Evolutionary conservation across 2,888 invertebrate genomes (phyloP).

Genomic region (Scaptomyza reducta): DNA sequence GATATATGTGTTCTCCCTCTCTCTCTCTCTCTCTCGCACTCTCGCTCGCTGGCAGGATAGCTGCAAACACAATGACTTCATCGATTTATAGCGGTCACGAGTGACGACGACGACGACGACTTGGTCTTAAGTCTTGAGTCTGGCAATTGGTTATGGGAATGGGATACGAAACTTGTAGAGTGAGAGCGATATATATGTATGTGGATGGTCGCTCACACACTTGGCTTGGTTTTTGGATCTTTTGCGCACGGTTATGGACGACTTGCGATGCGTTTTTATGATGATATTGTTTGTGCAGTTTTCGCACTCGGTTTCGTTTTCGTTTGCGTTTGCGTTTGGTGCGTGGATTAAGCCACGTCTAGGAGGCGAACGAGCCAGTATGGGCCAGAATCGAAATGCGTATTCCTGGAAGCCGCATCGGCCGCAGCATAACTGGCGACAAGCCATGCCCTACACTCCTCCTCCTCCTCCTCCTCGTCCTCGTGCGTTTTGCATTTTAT

Average conservation of each 20-base stretch:
- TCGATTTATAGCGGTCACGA: conserved; percentile 79
- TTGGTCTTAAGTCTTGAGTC: conserved; percentile 16
- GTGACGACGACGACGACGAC: conserved; percentile 46
- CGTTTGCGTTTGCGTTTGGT: conserved; percentile 27
- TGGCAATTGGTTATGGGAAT: background rate
- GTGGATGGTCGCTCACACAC: background rate
- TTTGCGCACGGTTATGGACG: conserved; percentile 52
- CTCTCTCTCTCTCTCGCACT: conserved; percentile 12
- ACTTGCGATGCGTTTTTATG: conserved; percentile 68
- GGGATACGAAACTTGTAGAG: background rate
- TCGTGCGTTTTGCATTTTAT: conserved; percentile 62
- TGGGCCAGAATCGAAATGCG: conserved; percentile 13
- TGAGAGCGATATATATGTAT: background rate
- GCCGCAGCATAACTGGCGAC: conserved; percentile 47
- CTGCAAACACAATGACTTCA: conserved; percentile 74
- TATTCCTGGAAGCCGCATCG: conserved; percentile 63
- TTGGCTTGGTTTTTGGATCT: conserved; percentile 27
- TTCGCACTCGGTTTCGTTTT: conserved; percentile 37
- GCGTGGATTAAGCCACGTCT: conserved; percentile 69
- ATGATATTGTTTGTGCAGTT: conserved; percentile 74
- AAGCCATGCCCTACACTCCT: conserved; percentile 28
- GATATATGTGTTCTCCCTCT: background rate
- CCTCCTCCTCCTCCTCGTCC: background rate
- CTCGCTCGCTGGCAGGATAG: conserved; percentile 33
- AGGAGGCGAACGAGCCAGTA: conserved; percentile 34